These are phyloP conservation scores for Phoenicopterus ruber DNA, from an alignment of 2,113 vertebrate species.

Conservation along the genomic window DNA sequence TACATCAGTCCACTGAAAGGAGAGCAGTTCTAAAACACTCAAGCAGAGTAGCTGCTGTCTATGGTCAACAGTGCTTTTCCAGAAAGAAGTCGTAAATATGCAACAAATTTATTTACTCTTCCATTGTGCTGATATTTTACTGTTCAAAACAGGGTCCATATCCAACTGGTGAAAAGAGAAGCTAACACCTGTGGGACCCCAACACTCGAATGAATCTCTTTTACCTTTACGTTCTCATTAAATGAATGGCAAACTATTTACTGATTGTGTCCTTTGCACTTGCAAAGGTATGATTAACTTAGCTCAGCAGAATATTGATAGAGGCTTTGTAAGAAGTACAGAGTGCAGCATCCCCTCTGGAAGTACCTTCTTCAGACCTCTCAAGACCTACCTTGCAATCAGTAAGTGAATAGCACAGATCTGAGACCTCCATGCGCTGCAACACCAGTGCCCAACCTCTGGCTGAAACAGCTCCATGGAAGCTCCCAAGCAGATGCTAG, in stretches of 20 bases:
- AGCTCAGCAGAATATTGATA: neutral
- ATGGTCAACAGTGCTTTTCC: neutral
- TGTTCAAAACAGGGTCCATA: neutral
- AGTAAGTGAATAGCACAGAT: neutral
- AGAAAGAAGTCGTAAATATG: slow-evolving; percentile 9
- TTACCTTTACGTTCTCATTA: neutral
- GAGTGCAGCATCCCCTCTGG: neutral
- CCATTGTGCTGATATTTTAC: neutral
- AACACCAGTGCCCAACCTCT: neutral
- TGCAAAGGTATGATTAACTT: neutral
- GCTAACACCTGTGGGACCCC: neutral
- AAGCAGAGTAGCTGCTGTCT: neutral
- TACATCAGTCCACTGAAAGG: neutral
- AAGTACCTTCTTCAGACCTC: neutral
- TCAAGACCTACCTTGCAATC: neutral
- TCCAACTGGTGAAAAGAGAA: neutral
- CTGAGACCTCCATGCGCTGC: neutral
- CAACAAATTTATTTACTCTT: neutral
- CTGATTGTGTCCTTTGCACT: neutral
- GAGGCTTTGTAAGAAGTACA: neutral
- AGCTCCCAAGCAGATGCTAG: neutral
- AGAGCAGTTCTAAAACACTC: neutral
- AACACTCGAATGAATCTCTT: neutral
- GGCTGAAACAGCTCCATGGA: neutral
- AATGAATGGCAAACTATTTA: neutral